Evolutionary conservation across 2,797 vertebrate species (phyloP), one percentile per base, ranked within the genome.

Genomic region (Anomalospiza imberbis): DNA sequence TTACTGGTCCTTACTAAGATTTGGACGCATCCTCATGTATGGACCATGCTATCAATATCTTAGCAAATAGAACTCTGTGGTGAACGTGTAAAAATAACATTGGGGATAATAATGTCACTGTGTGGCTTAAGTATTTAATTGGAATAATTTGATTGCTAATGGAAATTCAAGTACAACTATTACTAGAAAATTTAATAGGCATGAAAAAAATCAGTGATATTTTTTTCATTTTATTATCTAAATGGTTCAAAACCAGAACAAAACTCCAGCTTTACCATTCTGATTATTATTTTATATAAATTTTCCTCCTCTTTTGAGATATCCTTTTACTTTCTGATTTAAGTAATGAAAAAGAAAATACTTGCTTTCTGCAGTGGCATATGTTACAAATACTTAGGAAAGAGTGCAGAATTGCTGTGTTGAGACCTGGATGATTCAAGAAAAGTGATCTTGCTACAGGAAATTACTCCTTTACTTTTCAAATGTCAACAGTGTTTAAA

Each of bases 31-130:
- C 29, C 24, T 66, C 29, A 8, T n/a, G 3, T 63, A 28, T 18
- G 5, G 2, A 13, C 38, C 16, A 12, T 18, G 31, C 22, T 70
- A 4, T 73, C 0, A 1, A 1, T 44, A 32, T 28, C 36, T 36
- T 36, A 9, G 34, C 26, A 70, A 91, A 68, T 2, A 45, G 38
- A 72, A 28, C 9, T 28, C 45, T 25, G n/a, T 22, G 21, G 51
- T 85, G 60, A 19, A 9, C 44, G 6, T 67, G 76, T 73, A 21
- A 73, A 61, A 70, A 54, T 10, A 36, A 16, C 19, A 9, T 12
- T 53, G 29, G 6, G 25, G 26, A 26, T 55, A 62, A 21, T 48
- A 60, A 28, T 36, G 13, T 36, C 28, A 38, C 8, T 29, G n/a
- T 67, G 40, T 70, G 44, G 25, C 25, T 77, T 62, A 85, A 57